These are phyloP conservation scores for Pterostichus niger DNA, from an alignment of 2,888 invertebrate species.

Conservation along the genomic window DNA sequence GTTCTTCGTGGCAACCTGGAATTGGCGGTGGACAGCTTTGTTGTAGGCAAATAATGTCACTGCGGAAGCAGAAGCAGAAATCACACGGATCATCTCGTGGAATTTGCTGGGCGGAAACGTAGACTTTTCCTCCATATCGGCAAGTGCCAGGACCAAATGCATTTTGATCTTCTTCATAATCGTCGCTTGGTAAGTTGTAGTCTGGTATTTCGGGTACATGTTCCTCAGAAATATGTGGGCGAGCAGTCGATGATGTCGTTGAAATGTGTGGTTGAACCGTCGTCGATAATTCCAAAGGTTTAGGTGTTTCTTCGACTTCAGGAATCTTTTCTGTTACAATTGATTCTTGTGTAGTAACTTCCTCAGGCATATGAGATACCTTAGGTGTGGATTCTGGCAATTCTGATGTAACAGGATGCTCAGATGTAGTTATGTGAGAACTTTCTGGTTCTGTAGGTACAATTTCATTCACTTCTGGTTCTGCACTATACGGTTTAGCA, in stretches of 20 bases:
- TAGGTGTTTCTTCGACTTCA: slow-evolving; percentile 41
- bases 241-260: slow-evolving; percentile 68
- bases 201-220: slow-evolving; percentile 74
- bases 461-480: slow-evolving; percentile 36
- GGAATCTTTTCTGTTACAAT: slow-evolving; percentile 47
- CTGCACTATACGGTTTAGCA: slow-evolving; percentile 31
- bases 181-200: slow-evolving; percentile 76
- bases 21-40: slow-evolving; percentile 97
- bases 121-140: slow-evolving; percentile 94
- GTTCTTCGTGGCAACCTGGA: slow-evolving; percentile 93
- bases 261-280: slow-evolving; percentile 66
- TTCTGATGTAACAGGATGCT: slow-evolving; percentile 66
- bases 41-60: slow-evolving; percentile 96
- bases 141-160: slow-evolving; percentile 94
- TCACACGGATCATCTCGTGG: slow-evolving; percentile 96
- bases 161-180: slow-evolving; percentile 88
- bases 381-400: slow-evolving; percentile 59
- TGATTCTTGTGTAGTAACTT: slow-evolving; percentile 73
- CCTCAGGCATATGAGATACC: slow-evolving; percentile 70
- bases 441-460: slow-evolving; percentile 46
- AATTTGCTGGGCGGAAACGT: slow-evolving; percentile 96
- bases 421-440: slow-evolving; percentile 25
- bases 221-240: slow-evolving; percentile 71
- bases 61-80: slow-evolving; percentile 98
- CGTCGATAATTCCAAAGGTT: slow-evolving; percentile 50